Evolutionary conservation across 2,797 vertebrate species (phyloP).

Genomic region (Hemibagrus guttatus): DNA sequence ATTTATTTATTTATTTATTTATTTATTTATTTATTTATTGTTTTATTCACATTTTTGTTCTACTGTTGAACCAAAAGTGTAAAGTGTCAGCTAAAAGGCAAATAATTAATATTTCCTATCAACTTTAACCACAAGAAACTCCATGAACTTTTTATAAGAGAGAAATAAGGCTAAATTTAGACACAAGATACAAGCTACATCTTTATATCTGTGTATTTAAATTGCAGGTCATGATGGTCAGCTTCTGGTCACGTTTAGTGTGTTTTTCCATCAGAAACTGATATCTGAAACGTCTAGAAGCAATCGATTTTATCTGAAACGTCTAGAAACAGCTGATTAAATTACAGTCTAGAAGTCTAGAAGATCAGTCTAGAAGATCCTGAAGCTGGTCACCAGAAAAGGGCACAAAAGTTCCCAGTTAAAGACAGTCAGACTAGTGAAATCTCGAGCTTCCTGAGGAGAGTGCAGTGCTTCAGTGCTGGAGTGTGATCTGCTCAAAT

Average conservation of each 20-base stretch:
- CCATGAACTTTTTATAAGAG: neutral
- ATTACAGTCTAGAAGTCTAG: neutral
- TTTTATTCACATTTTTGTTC: too few species aligned
- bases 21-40: too few species aligned
- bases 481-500: slow-evolving; percentile 7
- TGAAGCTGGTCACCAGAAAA: neutral
- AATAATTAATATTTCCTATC: too few species aligned
- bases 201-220: neutral
- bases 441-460: slow-evolving; percentile 17
- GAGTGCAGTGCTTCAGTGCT: neutral
- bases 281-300: neutral
- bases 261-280: neutral
- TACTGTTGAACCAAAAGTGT: too few species aligned
- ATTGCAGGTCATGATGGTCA: neutral
- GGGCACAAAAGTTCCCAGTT: too few species aligned
- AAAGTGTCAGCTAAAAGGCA: too few species aligned
- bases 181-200: neutral
- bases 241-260: neutral
- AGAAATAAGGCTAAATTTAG: neutral
- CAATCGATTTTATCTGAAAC: neutral
- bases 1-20: too few species aligned
- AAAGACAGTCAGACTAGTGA: neutral
- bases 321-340: neutral
- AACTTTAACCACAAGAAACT: neutral
- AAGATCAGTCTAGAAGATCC: neutral